Base-by-base conservation (phyloP, 2,888 invertebrate species). In the Eustalomyia histrio region DNA sequence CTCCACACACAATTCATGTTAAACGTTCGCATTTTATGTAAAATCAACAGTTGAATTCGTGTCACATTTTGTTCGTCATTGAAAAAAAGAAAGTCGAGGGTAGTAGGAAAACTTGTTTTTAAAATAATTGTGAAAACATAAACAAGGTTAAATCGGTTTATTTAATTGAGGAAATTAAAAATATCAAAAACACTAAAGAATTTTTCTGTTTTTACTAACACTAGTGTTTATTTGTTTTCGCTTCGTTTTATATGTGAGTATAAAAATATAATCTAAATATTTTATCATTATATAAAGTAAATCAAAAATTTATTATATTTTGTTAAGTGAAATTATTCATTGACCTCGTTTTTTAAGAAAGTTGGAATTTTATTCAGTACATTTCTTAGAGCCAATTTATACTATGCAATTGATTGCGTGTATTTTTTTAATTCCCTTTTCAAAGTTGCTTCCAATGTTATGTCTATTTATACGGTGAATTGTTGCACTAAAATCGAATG, bases 21-120 rank as follows among this genome's bases (percentile, higher is more conserved):
- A 24, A 47, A 43, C 29, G 58, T 43, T 63, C 47, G n/a, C 55
- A 65, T 61, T 78, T 50, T 69, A 35, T 65, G n/a, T 67, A 61
- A 60, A 82, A 79, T 80, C 85, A 84, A 84, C 85, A 86, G 85
- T 85, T 84, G 84, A 82, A 74, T 84, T 85, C 78, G 74, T 82
- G 82, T 83, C 76, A 82, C 76, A 82, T 52, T 73, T 64, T 60
- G 63, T 17, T 57, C 65, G 55, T 33, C 39, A 57, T 21, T 29
- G 57, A 47, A 50, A 47, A n/a, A 16, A 16, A 72, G 63, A 57
- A 67, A 76, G 65, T 58, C 33, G 57, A 33, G 53, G 29, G 75
- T 14, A 29, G 24, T 21, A 9, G 18, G 29, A 55, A 24, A 29
- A 55, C 18, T 55, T 24, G 21, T 55, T 55, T 55, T 24, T 4